A percentile compares a stretch with the other conserved stretches of the same genome.
Evolutionary conservation across 2,113 vertebrate genomes (phyloP).

Genomic region (Megaleporinus macrocephalus): DNA sequence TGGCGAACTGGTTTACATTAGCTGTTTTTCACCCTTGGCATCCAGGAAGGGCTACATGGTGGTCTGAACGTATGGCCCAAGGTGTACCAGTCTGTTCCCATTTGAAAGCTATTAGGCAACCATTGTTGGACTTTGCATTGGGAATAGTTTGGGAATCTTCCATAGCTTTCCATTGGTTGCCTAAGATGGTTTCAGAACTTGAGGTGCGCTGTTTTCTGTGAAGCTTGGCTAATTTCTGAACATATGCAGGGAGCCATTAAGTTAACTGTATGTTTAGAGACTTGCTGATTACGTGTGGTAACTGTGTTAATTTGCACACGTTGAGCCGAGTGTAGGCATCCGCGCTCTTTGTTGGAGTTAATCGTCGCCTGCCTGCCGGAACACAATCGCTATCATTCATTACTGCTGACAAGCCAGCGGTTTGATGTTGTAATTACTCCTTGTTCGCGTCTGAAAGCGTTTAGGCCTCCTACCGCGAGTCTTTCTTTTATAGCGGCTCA

Average conservation of each 20-base stretch:
- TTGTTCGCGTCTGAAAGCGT: slow-evolving; percentile 4
- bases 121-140: no score
- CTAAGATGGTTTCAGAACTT: no score
- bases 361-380: background rate
- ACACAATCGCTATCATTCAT: slow-evolving; percentile 9
- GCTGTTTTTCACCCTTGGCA: no score
- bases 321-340: slow-evolving; percentile 11
- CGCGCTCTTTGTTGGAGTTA: background rate
- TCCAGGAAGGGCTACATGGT: no score
- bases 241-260: background rate
- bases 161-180: no score
- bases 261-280: slow-evolving; percentile 24
- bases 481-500: background rate
- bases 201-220: no score
- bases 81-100: no score
- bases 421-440: slow-evolving; percentile 38
- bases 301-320: slow-evolving; percentile 17
- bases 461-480: slow-evolving; percentile 1
- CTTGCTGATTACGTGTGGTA: slow-evolving; percentile 4
- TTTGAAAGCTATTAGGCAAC: no score
- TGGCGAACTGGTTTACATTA: no score
- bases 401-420: slow-evolving; percentile 23
- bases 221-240: background rate
- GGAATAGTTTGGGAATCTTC: no score
- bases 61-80: no score